Percentiles rank a stretch among this genome's conserved stretches.
Conservation (phyloP, 1,140 invertebrate genomes). For the Rhagoletis zephyria region DNA sequence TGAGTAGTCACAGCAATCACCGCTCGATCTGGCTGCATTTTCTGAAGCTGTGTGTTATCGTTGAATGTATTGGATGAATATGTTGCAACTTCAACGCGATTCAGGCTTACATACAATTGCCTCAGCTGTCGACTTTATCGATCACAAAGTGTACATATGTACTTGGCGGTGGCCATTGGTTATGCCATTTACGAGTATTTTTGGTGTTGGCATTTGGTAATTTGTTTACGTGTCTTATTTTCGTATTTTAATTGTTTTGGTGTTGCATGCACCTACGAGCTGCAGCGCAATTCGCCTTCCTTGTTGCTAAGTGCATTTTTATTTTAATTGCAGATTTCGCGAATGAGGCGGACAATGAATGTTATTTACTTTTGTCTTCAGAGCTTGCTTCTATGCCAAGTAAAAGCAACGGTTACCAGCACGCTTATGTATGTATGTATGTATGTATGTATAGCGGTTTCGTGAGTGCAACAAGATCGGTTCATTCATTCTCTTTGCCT, state of each 20-base stretch:
- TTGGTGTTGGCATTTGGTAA: constrained; percentile 33
- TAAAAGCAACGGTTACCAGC: not conserved
- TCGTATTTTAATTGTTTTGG: constrained; percentile 5
- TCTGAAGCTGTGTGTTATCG: not conserved
- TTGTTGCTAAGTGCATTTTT: constrained; percentile 30
- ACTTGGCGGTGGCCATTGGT: not conserved
- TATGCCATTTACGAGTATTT: constrained; percentile 14
- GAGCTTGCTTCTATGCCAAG: not conserved
- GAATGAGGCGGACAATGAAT: not conserved
- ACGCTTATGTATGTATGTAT: not conserved
- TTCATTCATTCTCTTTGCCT: not conserved
- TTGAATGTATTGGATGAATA: not conserved
- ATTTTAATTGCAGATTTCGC: not conserved
- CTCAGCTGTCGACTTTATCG: constrained; percentile 21
- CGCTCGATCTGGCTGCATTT: not conserved
- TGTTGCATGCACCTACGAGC: not conserved
- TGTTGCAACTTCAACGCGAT: constrained; percentile 15
- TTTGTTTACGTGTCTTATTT: constrained; percentile 46
- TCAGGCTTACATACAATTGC: not conserved
- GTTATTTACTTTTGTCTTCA: not conserved
- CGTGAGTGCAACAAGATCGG: not conserved
- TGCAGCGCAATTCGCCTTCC: not conserved
- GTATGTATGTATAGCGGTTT: not conserved
- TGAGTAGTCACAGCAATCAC: not conserved
- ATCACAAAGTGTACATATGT: not conserved